Evolutionary conservation across 2,113 vertebrate species (phyloP).

Genomic region (Panthera tigris): DNA sequence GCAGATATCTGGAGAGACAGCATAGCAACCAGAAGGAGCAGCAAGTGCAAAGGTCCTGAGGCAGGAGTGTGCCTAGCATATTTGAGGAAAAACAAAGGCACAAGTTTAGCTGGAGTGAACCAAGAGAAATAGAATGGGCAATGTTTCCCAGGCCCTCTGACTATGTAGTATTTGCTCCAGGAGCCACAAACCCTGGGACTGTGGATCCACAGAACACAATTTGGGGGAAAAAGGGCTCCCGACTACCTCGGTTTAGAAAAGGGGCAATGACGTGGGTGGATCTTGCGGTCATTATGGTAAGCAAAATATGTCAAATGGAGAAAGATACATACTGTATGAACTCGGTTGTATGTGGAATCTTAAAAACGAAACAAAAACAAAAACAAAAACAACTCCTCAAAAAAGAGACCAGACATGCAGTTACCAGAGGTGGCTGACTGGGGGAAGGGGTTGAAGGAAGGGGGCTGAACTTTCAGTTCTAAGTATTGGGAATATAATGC

Average conservation of each 20-base stretch:
- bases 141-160: neutral
- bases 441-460: neutral
- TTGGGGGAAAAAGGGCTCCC: neutral
- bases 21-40: neutral
- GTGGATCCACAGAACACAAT: neutral
- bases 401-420: neutral
- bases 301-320: neutral
- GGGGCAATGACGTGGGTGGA: too few species aligned
- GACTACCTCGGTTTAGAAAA: neutral
- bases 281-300: neutral
- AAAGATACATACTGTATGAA: neutral
- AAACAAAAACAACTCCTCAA: neutral
- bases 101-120: rapidly evolving
- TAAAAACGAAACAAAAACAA: neutral
- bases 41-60: neutral
- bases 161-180: neutral
- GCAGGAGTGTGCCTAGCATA: neutral
- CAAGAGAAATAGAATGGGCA: neutral
- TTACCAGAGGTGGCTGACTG: neutral
- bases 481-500: neutral
- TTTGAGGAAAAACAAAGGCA: neutral
- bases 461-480: neutral
- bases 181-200: neutral
- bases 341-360: neutral
- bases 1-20: neutral